Conservation (phyloP, 1,140 invertebrate genomes). For the Maconellicoccus hirsutus region DNA sequence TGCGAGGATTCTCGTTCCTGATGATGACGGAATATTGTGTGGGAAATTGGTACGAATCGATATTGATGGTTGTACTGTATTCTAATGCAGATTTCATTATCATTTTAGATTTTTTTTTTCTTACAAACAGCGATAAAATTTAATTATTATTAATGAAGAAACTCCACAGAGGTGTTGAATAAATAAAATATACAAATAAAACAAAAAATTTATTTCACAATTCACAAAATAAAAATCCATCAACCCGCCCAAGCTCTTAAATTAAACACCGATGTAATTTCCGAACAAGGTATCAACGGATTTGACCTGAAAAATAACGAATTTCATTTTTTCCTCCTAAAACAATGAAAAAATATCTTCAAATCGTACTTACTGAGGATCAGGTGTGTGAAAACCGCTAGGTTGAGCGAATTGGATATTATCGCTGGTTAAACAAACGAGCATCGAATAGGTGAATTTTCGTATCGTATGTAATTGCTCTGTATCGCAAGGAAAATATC, state of each 20-base stretch:
- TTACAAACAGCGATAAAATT: no score
- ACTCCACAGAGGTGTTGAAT: not conserved
- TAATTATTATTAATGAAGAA: not conserved
- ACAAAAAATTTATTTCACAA: not conserved
- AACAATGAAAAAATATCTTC: no score
- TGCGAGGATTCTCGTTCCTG: not conserved
- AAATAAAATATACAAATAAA: not conserved
- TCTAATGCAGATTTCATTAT: no score
- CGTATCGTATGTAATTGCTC: constrained; percentile 77
- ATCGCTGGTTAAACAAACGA: constrained; percentile 63
- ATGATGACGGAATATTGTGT: not conserved
- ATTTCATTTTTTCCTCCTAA: not conserved
- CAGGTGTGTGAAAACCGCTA: not conserved
- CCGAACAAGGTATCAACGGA: constrained; percentile 10
- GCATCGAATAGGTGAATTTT: constrained; percentile 62
- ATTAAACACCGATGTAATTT: not conserved
- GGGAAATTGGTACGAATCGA: not conserved
- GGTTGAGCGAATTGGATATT: constrained; percentile 21
- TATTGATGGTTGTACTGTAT: not conserved
- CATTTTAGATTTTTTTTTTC: no score
- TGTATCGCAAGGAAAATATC: constrained; percentile 30
- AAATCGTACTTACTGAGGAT: not conserved
- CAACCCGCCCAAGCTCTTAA: not conserved
- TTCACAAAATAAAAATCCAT: not conserved
- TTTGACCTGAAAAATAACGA: not conserved